phyloP scores from a whole-genome alignment of 2,888 invertebrate genomes.

The Aleiodes alternator region DNA sequence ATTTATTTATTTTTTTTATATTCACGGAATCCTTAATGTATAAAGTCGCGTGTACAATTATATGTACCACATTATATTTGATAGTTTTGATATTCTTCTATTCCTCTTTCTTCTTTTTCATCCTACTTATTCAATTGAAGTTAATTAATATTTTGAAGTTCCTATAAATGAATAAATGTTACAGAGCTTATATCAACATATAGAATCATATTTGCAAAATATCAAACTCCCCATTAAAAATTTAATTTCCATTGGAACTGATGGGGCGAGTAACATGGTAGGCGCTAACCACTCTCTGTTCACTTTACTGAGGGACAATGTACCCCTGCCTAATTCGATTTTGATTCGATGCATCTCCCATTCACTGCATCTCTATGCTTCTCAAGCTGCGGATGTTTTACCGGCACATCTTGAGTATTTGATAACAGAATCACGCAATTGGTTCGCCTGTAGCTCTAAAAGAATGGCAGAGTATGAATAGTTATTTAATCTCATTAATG shows the following conservation, averaged over 20 bases:
- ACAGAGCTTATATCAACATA: too few relatives aligned
- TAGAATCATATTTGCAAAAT: too few relatives aligned
- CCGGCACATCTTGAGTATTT: constrained; percentile 55
- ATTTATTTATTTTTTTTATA: too few relatives aligned
- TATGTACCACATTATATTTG: too few relatives aligned
- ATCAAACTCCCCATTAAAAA: constrained; percentile 48
- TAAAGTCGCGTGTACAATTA: too few relatives aligned
- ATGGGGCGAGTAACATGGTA: constrained; percentile 57
- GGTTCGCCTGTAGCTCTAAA: constrained; percentile 62
- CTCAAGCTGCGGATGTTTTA: constrained; percentile 49
- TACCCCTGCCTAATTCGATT: constrained; percentile 40
- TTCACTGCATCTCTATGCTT: constrained; percentile 53
- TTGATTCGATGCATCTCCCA: constrained; percentile 37
- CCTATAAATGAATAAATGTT: too few relatives aligned
- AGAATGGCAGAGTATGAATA: constrained; percentile 54
- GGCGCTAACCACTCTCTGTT: constrained; percentile 51
- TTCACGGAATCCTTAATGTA: too few relatives aligned
- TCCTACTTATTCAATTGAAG: too few relatives aligned
- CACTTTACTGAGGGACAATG: constrained; percentile 5
- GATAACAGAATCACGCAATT: constrained; percentile 58
- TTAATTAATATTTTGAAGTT: too few relatives aligned
- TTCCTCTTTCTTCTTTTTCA: too few relatives aligned
- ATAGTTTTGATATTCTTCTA: too few relatives aligned
- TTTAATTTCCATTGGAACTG: constrained; percentile 57
- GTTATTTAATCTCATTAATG: constrained; percentile 57